Percentiles rank a stretch among this genome's conserved stretches.
Evolutionary conservation across 2,888 invertebrate species (phyloP).

Genomic region (Carpatolechia fugitivella): DNA sequence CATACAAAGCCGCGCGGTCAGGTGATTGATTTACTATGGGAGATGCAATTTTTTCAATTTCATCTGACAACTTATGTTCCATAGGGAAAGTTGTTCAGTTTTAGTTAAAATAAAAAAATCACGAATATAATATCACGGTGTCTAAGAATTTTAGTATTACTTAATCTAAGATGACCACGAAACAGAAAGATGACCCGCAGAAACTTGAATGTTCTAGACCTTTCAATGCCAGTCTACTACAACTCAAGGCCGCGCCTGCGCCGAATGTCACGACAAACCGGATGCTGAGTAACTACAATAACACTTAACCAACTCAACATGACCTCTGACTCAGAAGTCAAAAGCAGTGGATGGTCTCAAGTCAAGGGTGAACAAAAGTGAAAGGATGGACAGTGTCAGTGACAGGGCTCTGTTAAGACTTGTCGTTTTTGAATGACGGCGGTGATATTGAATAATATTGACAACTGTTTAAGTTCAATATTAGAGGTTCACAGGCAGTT

Average conservation of each 20-base stretch:
- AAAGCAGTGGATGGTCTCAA: not conserved
- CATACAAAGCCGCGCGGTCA: no score
- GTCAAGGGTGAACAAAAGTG: not conserved
- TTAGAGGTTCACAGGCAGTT: no score
- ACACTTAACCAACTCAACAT: not conserved
- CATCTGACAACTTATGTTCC: no score
- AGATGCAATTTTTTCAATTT: no score
- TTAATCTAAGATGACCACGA: not conserved
- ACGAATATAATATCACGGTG: no score
- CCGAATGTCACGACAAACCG: slow-evolving; percentile 2
- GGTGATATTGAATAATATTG: not conserved
- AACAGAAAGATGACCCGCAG: not conserved
- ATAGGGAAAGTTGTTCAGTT: no score
- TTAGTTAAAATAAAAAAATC: no score
- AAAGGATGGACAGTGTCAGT: not conserved
- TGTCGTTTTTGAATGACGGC: not conserved
- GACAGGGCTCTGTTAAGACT: not conserved
- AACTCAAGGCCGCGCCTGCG: not conserved
- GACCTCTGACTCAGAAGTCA: not conserved
- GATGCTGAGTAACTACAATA: not conserved
- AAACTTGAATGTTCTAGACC: slow-evolving; percentile 6
- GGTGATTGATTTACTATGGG: no score
- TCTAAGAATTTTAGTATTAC: not conserved
- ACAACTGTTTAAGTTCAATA: slow-evolving; percentile 7
- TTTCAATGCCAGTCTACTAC: slow-evolving; percentile 14